Evolutionary conservation across 2,797 vertebrate genomes (phyloP).

Genomic region (Onychomys leucogaster): DNA sequence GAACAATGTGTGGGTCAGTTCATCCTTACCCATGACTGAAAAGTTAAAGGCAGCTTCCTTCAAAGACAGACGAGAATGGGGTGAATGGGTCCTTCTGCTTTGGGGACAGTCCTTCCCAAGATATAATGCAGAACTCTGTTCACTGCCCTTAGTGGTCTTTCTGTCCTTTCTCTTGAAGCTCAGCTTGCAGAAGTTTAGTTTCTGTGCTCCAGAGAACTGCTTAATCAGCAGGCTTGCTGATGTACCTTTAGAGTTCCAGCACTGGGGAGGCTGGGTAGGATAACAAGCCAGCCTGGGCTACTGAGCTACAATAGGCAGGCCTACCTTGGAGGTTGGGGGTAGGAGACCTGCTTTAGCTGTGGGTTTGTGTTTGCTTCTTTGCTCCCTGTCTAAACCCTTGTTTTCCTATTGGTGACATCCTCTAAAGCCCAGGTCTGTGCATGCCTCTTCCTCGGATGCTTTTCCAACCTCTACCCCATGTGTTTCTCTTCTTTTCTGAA

Average conservation of each 20-base stretch:
- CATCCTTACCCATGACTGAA: background rate
- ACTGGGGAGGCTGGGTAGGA: background rate
- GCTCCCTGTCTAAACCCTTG: background rate
- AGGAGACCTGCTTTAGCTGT: too few species aligned
- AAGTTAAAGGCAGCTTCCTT: background rate
- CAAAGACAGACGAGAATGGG: background rate
- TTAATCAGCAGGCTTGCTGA: background rate
- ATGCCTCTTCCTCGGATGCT: background rate
- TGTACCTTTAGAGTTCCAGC: background rate
- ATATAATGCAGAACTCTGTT: background rate
- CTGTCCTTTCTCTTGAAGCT: background rate
- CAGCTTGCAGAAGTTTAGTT: background rate
- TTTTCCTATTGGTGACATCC: background rate
- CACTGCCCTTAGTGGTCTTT: background rate
- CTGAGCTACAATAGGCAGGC: background rate
- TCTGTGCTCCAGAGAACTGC: background rate
- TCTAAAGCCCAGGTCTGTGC: background rate
- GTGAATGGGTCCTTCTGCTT: background rate
- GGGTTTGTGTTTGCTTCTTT: rapidly evolving
- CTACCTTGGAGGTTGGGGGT: background rate
- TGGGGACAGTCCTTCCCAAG: background rate
- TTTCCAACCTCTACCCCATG: background rate
- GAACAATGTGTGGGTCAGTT: constrained; percentile 1
- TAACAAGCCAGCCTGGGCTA: background rate
- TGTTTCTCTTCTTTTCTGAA: background rate